Percentiles rank a stretch among this genome's conserved stretches.
Conservation (phyloP, 1,140 invertebrate genomes). For the Drosophila fuyamai region DNA sequence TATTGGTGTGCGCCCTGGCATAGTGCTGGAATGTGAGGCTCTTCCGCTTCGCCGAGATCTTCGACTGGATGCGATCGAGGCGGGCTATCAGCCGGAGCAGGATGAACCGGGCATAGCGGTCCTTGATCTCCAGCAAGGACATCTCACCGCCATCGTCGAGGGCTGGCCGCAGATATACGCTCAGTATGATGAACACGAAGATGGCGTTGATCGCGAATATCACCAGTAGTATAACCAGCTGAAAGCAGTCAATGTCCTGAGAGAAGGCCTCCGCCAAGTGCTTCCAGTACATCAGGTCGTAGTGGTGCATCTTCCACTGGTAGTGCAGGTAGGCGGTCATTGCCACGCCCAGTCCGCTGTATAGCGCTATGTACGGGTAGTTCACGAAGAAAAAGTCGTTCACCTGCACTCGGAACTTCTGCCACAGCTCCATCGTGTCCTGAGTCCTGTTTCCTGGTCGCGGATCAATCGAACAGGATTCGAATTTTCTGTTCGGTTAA, state of each 20-base stretch:
- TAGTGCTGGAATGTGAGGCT: conserved; percentile 53
- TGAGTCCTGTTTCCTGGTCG: not conserved
- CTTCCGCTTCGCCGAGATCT: conserved; percentile 54
- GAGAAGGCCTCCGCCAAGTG: conserved; percentile 44
- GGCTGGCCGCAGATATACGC: conserved; percentile 52
- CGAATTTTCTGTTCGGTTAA: conserved; percentile 8
- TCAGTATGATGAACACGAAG: conserved; percentile 59
- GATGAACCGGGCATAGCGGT: conserved; percentile 74
- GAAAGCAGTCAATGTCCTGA: conserved; percentile 60
- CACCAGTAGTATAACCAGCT: conserved; percentile 56
- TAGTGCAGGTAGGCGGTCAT: conserved; percentile 72
- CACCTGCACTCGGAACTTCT: conserved; percentile 40
- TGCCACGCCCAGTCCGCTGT: conserved; percentile 46
- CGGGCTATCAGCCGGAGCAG: conserved; percentile 72
- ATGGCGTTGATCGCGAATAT: conserved; percentile 63
- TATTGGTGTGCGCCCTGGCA: conserved; percentile 62
- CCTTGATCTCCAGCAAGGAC: conserved; percentile 77
- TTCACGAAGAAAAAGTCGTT: conserved; percentile 59
- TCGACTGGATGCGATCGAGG: conserved; percentile 69
- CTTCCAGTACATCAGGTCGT: conserved; percentile 76
- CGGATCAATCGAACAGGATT: not conserved
- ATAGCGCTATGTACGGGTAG: conserved; percentile 65
- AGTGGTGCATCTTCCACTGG: conserved; percentile 62
- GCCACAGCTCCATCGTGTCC: conserved; percentile 54
- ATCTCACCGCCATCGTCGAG: conserved; percentile 50